These are phyloP conservation scores for Alloplasta piceator DNA, from an alignment of 2,888 invertebrate genomes.

Conservation along the genomic window DNA sequence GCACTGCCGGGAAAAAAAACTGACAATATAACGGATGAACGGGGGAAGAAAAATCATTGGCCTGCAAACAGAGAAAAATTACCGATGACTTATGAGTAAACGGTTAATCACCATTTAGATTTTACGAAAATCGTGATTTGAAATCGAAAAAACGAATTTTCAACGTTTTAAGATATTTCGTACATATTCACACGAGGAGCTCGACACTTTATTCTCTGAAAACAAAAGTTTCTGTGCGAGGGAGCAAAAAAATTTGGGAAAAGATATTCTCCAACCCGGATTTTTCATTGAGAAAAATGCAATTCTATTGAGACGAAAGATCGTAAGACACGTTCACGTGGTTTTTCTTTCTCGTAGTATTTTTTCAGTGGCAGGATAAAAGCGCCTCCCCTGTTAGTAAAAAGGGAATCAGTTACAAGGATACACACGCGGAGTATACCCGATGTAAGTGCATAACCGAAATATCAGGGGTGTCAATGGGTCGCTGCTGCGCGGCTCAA, in stretches of 20 bases:
- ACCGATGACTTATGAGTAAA: too few relatives aligned
- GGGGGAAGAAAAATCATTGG: background rate
- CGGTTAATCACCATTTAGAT: too few relatives aligned
- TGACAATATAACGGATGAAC: conserved; percentile 4
- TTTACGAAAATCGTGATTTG: too few relatives aligned
- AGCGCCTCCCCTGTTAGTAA: conserved; percentile 3
- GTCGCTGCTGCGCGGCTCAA: background rate
- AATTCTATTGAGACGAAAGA: background rate
- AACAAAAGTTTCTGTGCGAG: too few relatives aligned
- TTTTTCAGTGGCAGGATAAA: background rate
- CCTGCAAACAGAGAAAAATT: too few relatives aligned
- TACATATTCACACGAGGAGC: too few relatives aligned
- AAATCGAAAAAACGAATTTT: too few relatives aligned
- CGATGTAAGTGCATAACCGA: conserved; percentile 42
- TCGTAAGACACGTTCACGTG: background rate
- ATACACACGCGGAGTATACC: conserved; percentile 49
- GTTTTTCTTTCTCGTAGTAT: conserved; percentile 11
- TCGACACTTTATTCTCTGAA: too few relatives aligned
- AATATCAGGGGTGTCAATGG: conserved; percentile 41
- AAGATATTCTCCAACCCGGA: background rate
- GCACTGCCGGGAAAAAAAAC: conserved; percentile 22
- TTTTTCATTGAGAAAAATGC: background rate
- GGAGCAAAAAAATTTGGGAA: too few relatives aligned
- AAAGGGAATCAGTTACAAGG: conserved; percentile 53
- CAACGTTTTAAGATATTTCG: too few relatives aligned